These are phyloP conservation scores for Daubentonia madagascariensis DNA, from an alignment of 2,113 vertebrate genomes.

Conservation along the genomic window DNA sequence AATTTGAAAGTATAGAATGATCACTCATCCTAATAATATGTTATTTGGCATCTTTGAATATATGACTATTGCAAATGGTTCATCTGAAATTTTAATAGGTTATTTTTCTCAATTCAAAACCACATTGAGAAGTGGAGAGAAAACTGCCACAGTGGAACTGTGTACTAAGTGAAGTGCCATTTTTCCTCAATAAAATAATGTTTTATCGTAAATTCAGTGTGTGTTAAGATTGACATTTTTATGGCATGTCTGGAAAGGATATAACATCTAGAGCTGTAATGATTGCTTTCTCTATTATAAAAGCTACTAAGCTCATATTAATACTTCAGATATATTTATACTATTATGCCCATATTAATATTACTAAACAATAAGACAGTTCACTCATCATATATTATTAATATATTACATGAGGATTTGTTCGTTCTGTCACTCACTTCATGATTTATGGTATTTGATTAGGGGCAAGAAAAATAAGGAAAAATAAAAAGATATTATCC, in stretches of 20 bases:
- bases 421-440: background rate
- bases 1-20: slow-evolving; percentile 12
- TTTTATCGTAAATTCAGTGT: background rate
- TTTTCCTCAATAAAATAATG: background rate
- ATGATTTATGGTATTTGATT: slow-evolving; percentile 47
- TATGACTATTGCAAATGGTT: slow-evolving; percentile 41
- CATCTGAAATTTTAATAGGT: slow-evolving; percentile 46
- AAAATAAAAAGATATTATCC: background rate
- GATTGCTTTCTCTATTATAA: background rate
- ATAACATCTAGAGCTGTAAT: background rate
- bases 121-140: background rate
- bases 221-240: slow-evolving; percentile 12
- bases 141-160: background rate
- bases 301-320: background rate
- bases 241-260: background rate
- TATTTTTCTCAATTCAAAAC: slow-evolving; percentile 60
- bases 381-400: background rate
- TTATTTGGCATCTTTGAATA: slow-evolving; percentile 56
- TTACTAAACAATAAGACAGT: background rate
- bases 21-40: slow-evolving; percentile 42
- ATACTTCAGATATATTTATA: background rate
- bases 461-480: background rate
- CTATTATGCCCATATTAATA: slow-evolving; percentile 4
- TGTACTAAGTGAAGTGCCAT: background rate
- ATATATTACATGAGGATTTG: background rate